These are phyloP conservation scores for Drosophila bunnanda DNA, from an alignment of 2,888 invertebrate species.

Conservation along the genomic window DNA sequence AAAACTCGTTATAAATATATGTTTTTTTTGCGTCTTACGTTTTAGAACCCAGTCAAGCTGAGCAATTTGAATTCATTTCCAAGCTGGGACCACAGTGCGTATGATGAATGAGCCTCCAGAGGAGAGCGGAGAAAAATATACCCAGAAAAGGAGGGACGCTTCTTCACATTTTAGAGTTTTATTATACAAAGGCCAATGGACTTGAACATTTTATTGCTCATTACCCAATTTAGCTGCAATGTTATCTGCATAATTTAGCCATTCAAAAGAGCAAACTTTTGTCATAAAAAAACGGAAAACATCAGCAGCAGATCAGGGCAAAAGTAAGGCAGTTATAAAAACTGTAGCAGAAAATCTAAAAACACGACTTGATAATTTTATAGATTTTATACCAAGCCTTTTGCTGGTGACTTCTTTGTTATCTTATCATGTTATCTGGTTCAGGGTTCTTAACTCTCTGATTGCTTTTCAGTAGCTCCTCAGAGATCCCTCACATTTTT, in stretches of 20 bases:
- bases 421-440: conserved; percentile 27
- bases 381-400: background rate
- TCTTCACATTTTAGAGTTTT: conserved; percentile 19
- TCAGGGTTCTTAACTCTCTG: conserved; percentile 8
- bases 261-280: conserved; percentile 53
- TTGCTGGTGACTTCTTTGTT: conserved; percentile 1
- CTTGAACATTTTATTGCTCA: conserved; percentile 42
- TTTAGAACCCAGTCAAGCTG: conserved; percentile 30
- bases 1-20: conserved; percentile 41
- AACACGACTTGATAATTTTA: conserved; percentile 12
- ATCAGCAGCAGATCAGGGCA: conserved; percentile 2
- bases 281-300: conserved; percentile 34
- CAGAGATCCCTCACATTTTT: background rate
- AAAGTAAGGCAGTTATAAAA: conserved; percentile 14
- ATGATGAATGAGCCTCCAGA: conserved; percentile 35
- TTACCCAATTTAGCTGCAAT: conserved; percentile 49
- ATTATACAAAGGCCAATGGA: conserved; percentile 54
- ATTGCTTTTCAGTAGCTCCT: background rate
- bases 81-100: conserved; percentile 41
- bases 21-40: conserved; percentile 64
- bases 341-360: background rate
- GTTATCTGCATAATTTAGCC: conserved; percentile 51
- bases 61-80: conserved; percentile 31
- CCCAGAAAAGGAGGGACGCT: background rate
- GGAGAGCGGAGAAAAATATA: background rate